Percentiles rank a stretch among this genome's conserved stretches.
Evolutionary conservation across 1,140 invertebrate species (phyloP).

Genomic region (Diprion similis): DNA sequence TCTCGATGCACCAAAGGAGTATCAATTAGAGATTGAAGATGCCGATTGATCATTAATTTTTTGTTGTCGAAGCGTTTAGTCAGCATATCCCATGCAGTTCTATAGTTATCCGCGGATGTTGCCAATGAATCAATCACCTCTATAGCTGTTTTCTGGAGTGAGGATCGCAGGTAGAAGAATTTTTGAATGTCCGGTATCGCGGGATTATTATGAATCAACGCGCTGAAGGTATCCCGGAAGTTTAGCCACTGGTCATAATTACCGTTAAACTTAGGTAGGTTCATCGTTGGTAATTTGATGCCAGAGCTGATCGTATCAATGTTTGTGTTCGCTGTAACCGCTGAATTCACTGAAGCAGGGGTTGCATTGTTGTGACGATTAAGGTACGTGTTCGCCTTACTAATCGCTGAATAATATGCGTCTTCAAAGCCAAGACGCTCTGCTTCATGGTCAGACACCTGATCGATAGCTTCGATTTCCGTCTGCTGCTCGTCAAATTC

Average conservation of each 20-base stretch:
- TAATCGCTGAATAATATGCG: too few relatives aligned
- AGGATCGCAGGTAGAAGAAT: not conserved
- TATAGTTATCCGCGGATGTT: conserved; percentile 38
- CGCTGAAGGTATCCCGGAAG: not conserved
- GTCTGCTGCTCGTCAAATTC: too few relatives aligned
- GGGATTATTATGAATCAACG: not conserved
- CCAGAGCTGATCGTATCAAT: too few relatives aligned
- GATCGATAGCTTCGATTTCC: too few relatives aligned
- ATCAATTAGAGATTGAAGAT: conserved; percentile 38
- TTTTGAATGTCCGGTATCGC: not conserved
- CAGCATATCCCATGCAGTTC: conserved; percentile 36
- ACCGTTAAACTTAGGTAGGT: not conserved
- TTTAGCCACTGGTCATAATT: conserved; percentile 2
- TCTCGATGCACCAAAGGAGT: conserved; percentile 29
- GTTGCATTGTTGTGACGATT: too few relatives aligned
- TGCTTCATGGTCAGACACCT: too few relatives aligned
- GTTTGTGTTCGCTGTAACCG: too few relatives aligned
- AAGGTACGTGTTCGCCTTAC: too few relatives aligned
- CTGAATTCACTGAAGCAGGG: too few relatives aligned
- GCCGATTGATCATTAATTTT: conserved; percentile 33
- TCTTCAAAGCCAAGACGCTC: too few relatives aligned
- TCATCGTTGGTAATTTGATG: conserved; percentile 1
- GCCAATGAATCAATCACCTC: conserved; percentile 33
- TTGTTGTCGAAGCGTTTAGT: conserved; percentile 38
- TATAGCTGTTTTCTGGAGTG: conserved; percentile 41